Conservation (phyloP, 1,140 invertebrate species). For the Megalopta genalis region DNA sequence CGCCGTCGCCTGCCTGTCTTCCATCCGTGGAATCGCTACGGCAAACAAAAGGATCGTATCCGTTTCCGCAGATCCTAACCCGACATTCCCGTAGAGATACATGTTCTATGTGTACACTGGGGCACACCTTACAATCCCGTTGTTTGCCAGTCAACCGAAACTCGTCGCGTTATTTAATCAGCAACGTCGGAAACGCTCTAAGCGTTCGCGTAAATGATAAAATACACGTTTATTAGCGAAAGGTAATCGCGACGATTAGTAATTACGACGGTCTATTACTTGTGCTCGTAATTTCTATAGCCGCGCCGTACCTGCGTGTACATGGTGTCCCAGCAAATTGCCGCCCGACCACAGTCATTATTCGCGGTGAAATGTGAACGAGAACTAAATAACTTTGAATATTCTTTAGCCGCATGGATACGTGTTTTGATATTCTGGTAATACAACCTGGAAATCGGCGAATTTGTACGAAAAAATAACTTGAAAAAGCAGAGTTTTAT, state of each 20-base stretch:
- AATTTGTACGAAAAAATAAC: no score
- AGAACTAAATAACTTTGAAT: no score
- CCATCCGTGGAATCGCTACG: constrained; percentile 31
- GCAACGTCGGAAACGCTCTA: constrained; percentile 5
- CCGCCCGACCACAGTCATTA: no score
- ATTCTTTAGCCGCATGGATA: no score
- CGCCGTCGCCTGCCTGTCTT: neutral
- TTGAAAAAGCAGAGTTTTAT: no score
- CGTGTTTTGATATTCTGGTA: no score
- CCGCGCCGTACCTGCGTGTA: neutral
- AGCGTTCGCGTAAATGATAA: neutral
- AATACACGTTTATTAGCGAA: neutral
- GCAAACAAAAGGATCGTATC: constrained; percentile 51
- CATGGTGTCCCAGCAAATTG: no score
- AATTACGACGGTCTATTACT: neutral
- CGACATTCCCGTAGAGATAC: constrained; percentile 35
- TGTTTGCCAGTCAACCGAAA: constrained; percentile 40
- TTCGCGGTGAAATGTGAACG: no score
- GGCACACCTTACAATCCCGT: constrained; percentile 35
- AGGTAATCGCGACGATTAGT: neutral
- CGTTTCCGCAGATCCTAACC: constrained; percentile 31
- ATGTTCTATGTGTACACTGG: neutral
- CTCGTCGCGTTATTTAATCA: constrained; percentile 44
- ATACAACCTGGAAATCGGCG: no score
- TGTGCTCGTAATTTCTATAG: neutral